Evolutionary conservation across 2,113 vertebrate genomes (phyloP), one percentile per base, ranked within the genome.

Genomic region (Dromiciops gliroides): DNA sequence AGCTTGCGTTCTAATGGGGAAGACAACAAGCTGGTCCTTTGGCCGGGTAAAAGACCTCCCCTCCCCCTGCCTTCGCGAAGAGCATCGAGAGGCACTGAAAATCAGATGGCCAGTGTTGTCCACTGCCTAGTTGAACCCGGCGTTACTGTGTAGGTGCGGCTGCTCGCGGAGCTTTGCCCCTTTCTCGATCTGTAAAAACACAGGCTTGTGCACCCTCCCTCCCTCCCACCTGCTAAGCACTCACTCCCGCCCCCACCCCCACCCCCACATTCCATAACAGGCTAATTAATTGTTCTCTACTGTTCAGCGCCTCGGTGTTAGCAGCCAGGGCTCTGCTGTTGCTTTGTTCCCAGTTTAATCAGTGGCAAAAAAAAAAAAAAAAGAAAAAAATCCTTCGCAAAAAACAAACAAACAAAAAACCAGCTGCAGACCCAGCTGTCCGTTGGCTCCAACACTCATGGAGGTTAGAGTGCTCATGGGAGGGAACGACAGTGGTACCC

Each of bases 341-440:
- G 93, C 95, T 97, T 97, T 97, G 95, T 98, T 97, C 93, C 89
- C 51, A 91, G 53, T 94, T 96, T 93, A 95, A 96, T 96, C 96
- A 95, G 90, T 93, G 94, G 89, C 95, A 51, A 50, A 96, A 75
- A 92, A 95, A 95, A 93, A 25, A 26, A 19, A 92, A 89, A 96
- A 95, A 92, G 75, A 96, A 95, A 75, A 67, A 14, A 67, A 44
- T 89, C 56, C 91, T 89, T 94, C 83, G 96, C 60, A 91, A 95
- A 95, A 94, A 26, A 28, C 19, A 93, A 75, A 96, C 25, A 95
- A 95, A 96, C n/a, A 83, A 50, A 91, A 91, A 96, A 50, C 95
- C 97, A 97, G 97, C 96, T 98, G 97, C 95, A 97, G 53, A 92
- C 88, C 91, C 96, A 97, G 97, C 97, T 97, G 96, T 95, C 91